Evolutionary conservation across 2,888 invertebrate genomes (phyloP), one percentile per base, ranked within the genome.

Genomic region (Celastrina argiolus): DNA sequence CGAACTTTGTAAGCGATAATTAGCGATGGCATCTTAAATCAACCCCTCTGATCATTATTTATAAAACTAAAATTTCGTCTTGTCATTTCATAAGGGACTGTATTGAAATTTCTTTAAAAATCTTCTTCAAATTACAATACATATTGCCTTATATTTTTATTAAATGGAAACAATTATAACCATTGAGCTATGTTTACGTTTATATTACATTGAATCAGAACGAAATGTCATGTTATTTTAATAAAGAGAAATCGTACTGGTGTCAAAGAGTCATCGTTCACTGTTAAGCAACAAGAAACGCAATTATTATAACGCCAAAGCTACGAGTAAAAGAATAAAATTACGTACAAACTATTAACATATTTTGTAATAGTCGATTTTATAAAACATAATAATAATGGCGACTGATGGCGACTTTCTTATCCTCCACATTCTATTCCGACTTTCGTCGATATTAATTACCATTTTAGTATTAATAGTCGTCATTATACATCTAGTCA

Each of bases 241-340:
- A 61, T 18, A 22, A 12, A 61, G 61, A 39, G 36, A 61, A 61
- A 61, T 61, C 36, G 22, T 14, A 36, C 22, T 26, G 12, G 36
- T 61, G 59, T 59, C 59, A 61, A 61, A 61, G 12, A 39, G 61
- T 61, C 22, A 61, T 36, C 61, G 36, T 22, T 51, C 6, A 45
- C 2, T 16, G 16, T 45, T 16, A 10, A 34, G 34, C 34, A 59
- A 61, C 22, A 34, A 61, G 36, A 39, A n/a, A 34, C 36, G n/a
- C 51, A 61, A 61, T 36, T 22, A 36, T 61, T 14, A 59, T 36
- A 5, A 34, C 10, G 14, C 22, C 22, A 22, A 51, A 14, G 51
- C 22, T 22, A 59, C 59, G 12, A 59, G 16, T 34, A 59, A 59
- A 59, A 34, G 34, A 16, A 59, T 8, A 34, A 10, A 34, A 34